Evolutionary conservation across 2,888 invertebrate genomes (phyloP), one percentile per base, ranked within the genome.

Genomic region (Stramonita haemastoma): DNA sequence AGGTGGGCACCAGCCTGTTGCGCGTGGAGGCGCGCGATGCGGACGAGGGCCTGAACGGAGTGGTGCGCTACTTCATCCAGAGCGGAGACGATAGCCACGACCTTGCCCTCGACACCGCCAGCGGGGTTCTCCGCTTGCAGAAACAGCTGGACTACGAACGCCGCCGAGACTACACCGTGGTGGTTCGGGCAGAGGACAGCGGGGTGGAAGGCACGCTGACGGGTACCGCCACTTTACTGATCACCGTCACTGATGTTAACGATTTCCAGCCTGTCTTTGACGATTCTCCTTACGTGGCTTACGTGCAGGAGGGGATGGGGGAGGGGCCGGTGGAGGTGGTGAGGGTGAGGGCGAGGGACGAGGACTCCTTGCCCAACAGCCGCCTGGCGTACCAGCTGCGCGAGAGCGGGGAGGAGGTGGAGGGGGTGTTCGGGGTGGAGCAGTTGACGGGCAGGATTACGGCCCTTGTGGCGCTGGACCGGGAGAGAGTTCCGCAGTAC

Each of bases 351-450:
- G 99, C 98, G 57, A 97, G 97, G 96, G 99, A 99, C 95, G 98
- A 98, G 90, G 98, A 99, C 96, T 98, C 98, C 88, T 97, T 98
- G 91, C 98, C 98, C 34, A 98, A 98, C 96, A 98, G 98, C 96
- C 97, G 98, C 96, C 98, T 99, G 88, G 97, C 98, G 92, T 99
- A 99, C 96, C 98, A 98, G 95, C 97, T 99, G 94, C 98, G 98
- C 96, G 98, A 98, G 96, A 98, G 98, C 87, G 98, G 98, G 96
- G 98, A 98, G 96, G 98, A 98, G 88, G 98, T 98, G 96, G 97
- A 98, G 83, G 92, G 93, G n/a, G 97, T 98, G 92, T 99, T 99
- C 96, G 97, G 97, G 94, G 98, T 95, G 70, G 93, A 94, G 90
- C 56, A 0, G n/a, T 87, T 92, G 19, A 90, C 91, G 0, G 95